Base-by-base conservation (phyloP, 2,797 vertebrate species). In the Myioborus melanocephalus region DNA sequence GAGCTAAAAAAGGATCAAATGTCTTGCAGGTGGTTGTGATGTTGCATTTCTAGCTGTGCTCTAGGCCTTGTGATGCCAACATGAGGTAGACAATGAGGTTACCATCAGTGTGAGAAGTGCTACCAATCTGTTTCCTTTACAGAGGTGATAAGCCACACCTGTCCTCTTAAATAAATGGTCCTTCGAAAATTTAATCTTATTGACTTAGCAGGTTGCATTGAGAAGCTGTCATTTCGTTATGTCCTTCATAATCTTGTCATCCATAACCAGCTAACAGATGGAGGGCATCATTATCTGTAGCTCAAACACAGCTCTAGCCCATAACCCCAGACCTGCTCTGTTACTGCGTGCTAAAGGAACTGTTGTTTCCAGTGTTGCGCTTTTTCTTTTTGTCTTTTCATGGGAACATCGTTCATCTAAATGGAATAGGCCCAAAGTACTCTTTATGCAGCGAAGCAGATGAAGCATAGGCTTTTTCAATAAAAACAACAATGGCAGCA, bases 191-290 rank as follows among this genome's bases (percentile, higher is more conserved):
- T 91, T 93, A 86, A 76, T 94, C 56, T 84, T 86, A 73, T 2
- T 89, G 84, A 71, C 46, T 87, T 82, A 77, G 10, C 41, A 93
- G 69, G 6, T 65, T 89, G 53, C 83, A 50, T 72, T 94, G 55
- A 73, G 32, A 66, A 75, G 21, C 66, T 71, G 24, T 77, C 41
- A 53, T 89, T 94, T 97, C 50, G n/a, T 89, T 93, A 43, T 84
- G 91, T 94, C 95, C 93, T 94, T 93, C 96, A 89, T 95, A 90
- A 71, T 87, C 65, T 46, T 92, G 91, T 87, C 69, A 89, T 96
- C 90, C 86, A 85, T 80, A 89, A n/a, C 19, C 35, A 94, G 71
- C 20, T 63, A 92, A 83, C 76, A 93, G 95, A 95, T 70, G 80
- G 82, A 88, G 69, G 88, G 64, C 70, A 53, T 65, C 49, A 79